Percentiles rank a stretch among this genome's conserved stretches.
Evolutionary conservation across 2,797 vertebrate species (phyloP).

Genomic region (Tympanoctomys barrerae): DNA sequence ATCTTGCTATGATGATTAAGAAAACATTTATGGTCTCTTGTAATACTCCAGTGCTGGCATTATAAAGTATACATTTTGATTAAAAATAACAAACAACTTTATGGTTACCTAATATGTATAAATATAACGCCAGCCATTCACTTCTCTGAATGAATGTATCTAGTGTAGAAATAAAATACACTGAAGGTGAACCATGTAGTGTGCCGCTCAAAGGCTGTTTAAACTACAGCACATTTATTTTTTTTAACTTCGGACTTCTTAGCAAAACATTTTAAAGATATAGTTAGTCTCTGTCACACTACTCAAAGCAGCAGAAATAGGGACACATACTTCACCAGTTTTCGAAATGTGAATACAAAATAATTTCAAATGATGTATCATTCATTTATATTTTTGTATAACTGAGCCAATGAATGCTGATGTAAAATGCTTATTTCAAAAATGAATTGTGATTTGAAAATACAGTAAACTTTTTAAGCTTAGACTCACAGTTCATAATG

Average conservation of each 20-base stretch:
- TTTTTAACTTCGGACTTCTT: conserved; percentile 60
- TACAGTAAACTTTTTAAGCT: background rate
- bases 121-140: conserved; percentile 59
- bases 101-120: conserved; percentile 40
- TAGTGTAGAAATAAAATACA: conserved; percentile 66
- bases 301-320: conserved; percentile 51
- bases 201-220: conserved; percentile 31
- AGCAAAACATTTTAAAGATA: conserved; percentile 62
- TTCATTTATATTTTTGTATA: conserved; percentile 40
- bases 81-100: conserved; percentile 60
- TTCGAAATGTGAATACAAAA: conserved; percentile 57
- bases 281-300: conserved; percentile 51
- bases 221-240: conserved; percentile 34
- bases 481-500: conserved; percentile 52
- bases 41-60: conserved; percentile 11
- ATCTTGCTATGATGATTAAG: conserved; percentile 59
- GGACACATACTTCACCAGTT: conserved; percentile 16
- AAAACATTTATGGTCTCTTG: conserved; percentile 51
- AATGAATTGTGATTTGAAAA: conserved; percentile 54
- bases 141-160: conserved; percentile 50
- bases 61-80: conserved; percentile 56
- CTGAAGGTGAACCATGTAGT: conserved; percentile 59
- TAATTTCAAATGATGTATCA: conserved; percentile 22
- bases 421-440: conserved; percentile 28
- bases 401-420: conserved; percentile 52